phyloP scores from a whole-genome alignment of 2,797 vertebrate species.

The Scomberomorus guttatus region DNA sequence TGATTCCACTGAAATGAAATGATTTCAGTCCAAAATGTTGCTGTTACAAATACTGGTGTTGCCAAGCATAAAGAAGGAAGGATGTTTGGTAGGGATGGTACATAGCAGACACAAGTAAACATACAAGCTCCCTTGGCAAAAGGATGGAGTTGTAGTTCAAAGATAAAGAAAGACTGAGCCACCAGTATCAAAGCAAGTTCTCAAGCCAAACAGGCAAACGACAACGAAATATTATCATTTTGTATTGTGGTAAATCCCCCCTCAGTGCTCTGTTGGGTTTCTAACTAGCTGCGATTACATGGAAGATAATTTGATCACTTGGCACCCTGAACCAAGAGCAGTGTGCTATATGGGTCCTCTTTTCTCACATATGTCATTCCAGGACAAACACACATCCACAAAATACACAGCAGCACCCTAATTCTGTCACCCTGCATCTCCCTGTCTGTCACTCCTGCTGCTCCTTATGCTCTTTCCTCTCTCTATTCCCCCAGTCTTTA shows the following conservation, averaged over 20 bases:
- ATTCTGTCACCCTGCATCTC: conserved; percentile 78
- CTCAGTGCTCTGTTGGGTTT: not conserved
- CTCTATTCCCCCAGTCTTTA: conserved; percentile 3
- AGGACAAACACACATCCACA: conserved; percentile 31
- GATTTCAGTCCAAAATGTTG: not conserved
- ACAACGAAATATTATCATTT: not conserved
- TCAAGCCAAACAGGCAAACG: not conserved
- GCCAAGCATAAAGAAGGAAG: not conserved
- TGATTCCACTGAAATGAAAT: not conserved
- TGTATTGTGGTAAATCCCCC: not conserved
- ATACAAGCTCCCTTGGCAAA: not conserved
- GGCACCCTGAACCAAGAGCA: not conserved
- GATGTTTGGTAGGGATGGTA: not conserved
- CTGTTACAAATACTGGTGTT: not conserved
- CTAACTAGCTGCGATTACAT: not conserved
- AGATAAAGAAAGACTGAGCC: not conserved
- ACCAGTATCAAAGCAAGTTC: not conserved
- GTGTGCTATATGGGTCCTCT: not conserved
- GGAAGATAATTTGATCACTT: not conserved
- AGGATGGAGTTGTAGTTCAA: not conserved
- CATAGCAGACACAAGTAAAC: not conserved
- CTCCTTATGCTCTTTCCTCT: conserved; percentile 7
- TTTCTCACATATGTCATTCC: conserved; percentile 29
- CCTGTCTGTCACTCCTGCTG: conserved; percentile 45
- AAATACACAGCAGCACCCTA: conserved; percentile 60